Evolutionary conservation across 1,140 invertebrate genomes (phyloP), one percentile per base, ranked within the genome.

Genomic region (Notospermus geniculatus): DNA sequence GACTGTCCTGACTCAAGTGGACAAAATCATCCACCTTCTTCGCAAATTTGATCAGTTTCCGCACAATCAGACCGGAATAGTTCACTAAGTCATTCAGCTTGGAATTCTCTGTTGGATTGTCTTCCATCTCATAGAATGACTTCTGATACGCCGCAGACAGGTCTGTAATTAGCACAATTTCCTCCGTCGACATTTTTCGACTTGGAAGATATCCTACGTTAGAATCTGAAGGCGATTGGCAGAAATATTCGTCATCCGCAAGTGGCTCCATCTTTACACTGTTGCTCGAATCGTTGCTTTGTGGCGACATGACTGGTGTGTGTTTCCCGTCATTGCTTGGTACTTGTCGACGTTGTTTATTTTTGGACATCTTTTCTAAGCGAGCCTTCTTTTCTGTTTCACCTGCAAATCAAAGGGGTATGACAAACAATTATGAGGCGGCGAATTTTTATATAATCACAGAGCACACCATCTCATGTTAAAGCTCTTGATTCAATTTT

Each of bases 11-110:
- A 15, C 56, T 23, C 41, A 70, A 57, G 2, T 29, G 71, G 91
- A 94, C 87, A 94, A 90, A 72, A 88, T 91, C 77, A 90, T 91
- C 76, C 93, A 95, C 25, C 88, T 89, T 91, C 72, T 95, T 95
- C 0, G 91, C 89, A 89, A 94, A 93, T 78, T 93, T 92, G 68
- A 95, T 95, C 29, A 95, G 80, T 25, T 91, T 83, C 59, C 91
- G 81, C 64, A 95, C 93, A 0, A 91, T 91, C 57, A 92, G 86
- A 1, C 92, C 91, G 0, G 91, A 62, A 19, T 59, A 55, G 56
- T 70, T 70, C 36, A 69, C 58, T 7, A 70, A 56, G 22, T 66
- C 55, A 32, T 70, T 62, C 23, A 70, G 63, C 15, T 52, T 60
- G 19, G 63, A n/a, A 19, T 50, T 28, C 25, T 59, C 58, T 17